Evolutionary conservation across 2,797 vertebrate species (phyloP).

Genomic region (Coreius guichenoti): DNA sequence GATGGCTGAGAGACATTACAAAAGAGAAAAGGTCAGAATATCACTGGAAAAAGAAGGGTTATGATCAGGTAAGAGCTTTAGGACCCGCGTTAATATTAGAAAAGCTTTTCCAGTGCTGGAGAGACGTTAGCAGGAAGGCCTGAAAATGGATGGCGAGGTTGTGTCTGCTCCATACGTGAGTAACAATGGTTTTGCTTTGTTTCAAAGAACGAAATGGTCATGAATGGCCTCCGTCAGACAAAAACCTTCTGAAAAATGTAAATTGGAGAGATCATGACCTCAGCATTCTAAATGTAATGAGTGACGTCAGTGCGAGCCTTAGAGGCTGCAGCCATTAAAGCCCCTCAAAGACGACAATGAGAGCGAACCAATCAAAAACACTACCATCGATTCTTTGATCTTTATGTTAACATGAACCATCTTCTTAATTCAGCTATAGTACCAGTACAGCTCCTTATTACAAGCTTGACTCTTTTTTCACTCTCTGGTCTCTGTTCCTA

Average conservation of each 20-base stretch:
- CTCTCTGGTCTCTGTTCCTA: constrained; percentile 1
- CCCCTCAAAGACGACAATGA: constrained; percentile 31
- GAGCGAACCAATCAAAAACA: constrained; percentile 26
- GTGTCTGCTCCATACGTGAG: not conserved
- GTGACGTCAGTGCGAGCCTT: constrained; percentile 36
- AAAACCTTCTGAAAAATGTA: constrained; percentile 55
- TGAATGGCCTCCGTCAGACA: constrained; percentile 18
- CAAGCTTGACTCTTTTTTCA: not conserved
- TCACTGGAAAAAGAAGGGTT: not conserved
- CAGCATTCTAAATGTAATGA: constrained; percentile 42
- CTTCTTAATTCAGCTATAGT: not conserved
- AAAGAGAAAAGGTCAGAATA: too few relatives aligned
- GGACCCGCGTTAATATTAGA: not conserved
- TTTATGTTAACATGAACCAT: not conserved
- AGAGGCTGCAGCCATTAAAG: constrained; percentile 24
- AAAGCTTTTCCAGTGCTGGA: not conserved
- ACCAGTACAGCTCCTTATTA: constrained; percentile 11
- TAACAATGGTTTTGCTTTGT: not conserved
- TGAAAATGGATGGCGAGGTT: not conserved
- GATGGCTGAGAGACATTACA: too few relatives aligned
- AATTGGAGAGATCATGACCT: constrained; percentile 40
- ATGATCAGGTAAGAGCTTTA: not conserved
- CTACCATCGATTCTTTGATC: constrained; percentile 29
- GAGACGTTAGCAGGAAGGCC: not conserved
- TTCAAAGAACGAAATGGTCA: not conserved